phyloP scores from a whole-genome alignment of 2,113 vertebrate genomes.

The Pardalotus punctatus region DNA sequence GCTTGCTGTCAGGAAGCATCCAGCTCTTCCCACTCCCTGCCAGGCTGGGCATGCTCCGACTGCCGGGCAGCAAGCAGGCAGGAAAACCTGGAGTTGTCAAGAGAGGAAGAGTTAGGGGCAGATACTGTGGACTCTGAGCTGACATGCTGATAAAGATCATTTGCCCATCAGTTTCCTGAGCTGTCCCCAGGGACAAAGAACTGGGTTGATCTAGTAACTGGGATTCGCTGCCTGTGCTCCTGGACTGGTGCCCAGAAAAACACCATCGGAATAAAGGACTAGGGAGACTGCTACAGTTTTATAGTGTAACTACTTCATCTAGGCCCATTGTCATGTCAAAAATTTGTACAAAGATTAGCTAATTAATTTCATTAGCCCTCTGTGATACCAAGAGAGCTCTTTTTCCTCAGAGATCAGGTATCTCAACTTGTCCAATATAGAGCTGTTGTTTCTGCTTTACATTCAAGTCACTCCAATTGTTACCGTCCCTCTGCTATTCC shows the following conservation, averaged over 20 bases:
- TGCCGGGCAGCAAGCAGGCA: not conserved
- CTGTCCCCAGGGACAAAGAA: not conserved
- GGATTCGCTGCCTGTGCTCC: not conserved
- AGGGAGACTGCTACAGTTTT: not conserved
- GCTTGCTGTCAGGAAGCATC: not conserved
- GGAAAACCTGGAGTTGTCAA: not conserved
- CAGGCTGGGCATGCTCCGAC: not conserved
- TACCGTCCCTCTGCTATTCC: not conserved
- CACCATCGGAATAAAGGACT: not conserved
- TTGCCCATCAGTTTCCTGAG: not conserved
- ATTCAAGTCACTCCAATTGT: accelerated
- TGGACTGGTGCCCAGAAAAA: not conserved
- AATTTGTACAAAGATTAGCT: not conserved
- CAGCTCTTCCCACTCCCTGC: not conserved
- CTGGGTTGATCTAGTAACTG: not conserved
- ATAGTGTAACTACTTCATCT: not conserved
- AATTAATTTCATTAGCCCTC: not conserved
- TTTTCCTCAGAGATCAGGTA: not conserved
- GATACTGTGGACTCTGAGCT: accelerated
- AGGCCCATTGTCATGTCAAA: not conserved
- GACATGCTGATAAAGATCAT: not conserved
- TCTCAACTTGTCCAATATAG: not conserved
- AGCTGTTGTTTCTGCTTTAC: not conserved
- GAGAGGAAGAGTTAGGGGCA: not conserved
- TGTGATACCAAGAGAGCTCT: not conserved